phyloP scores from a whole-genome alignment of 1,140 invertebrate genomes.

The Drosophila pachea region DNA sequence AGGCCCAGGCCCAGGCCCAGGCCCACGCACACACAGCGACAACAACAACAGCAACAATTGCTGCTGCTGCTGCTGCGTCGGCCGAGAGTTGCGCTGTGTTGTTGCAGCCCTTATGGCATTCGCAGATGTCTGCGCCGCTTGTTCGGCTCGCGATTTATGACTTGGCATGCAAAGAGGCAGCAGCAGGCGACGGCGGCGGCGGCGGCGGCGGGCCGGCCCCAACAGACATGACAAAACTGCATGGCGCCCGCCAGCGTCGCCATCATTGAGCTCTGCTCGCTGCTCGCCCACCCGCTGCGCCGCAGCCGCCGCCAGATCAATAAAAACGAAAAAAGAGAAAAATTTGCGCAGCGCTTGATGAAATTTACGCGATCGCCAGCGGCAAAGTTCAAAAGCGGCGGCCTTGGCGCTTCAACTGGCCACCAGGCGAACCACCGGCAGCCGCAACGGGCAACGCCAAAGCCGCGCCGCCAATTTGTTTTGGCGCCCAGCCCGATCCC shows the following conservation, averaged over 20 bases:
- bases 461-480: slow-evolving; percentile 63
- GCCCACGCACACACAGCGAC: slow-evolving; percentile 33
- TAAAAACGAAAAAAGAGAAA: slow-evolving; percentile 36
- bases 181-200: not conserved
- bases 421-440: slow-evolving; percentile 13
- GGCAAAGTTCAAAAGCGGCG: slow-evolving; percentile 67
- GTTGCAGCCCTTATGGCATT: slow-evolving; percentile 54
- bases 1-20: slow-evolving; percentile 30
- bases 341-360: slow-evolving; percentile 76
- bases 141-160: slow-evolving; percentile 72
- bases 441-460: slow-evolving; percentile 25
- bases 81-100: too few relatives aligned
- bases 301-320: slow-evolving; percentile 29
- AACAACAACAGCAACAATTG: slow-evolving; percentile 3
- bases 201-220: slow-evolving; percentile 8
- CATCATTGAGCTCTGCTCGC: slow-evolving; percentile 5
- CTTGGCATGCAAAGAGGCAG: slow-evolving; percentile 65
- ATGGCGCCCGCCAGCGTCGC: slow-evolving; percentile 69
- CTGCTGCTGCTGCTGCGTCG: not conserved
- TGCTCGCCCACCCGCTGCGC: slow-evolving; percentile 7
- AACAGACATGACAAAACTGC: slow-evolving; percentile 44
- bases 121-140: slow-evolving; percentile 39
- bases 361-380: slow-evolving; percentile 75
- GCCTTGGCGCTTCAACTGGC: slow-evolving; percentile 25
- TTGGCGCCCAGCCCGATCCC: slow-evolving; percentile 45